Evolutionary conservation across 2,797 vertebrate genomes (phyloP).

Genomic region (Ctenosaura bakeri): DNA sequence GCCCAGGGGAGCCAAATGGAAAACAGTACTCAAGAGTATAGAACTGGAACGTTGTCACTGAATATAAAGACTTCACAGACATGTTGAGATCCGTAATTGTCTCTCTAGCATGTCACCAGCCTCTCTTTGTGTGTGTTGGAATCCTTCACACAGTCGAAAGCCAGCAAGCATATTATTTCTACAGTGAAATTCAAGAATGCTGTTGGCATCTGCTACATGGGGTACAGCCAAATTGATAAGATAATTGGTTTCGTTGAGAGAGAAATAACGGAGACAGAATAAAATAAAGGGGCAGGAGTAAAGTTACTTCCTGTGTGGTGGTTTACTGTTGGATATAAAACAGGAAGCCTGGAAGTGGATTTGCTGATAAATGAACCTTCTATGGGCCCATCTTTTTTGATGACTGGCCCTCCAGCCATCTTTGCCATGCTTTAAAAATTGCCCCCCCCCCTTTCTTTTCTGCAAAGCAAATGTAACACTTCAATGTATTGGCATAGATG

Average conservation of each 20-base stretch:
- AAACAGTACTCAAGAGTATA: not conserved
- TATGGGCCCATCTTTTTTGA: constrained; percentile 45
- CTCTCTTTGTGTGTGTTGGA: constrained; percentile 41
- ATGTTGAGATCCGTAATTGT: not conserved
- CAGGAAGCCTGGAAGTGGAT: constrained; percentile 31
- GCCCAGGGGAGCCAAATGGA: not conserved
- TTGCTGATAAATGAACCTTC: not conserved
- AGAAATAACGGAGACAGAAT: constrained; percentile 17
- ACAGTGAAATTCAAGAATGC: constrained; percentile 4
- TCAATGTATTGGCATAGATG: constrained; percentile 60
- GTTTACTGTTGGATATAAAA: not conserved
- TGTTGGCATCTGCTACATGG: constrained; percentile 34
- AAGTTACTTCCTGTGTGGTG: constrained; percentile 21
- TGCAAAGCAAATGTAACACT: not conserved
- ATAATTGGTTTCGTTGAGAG: constrained; percentile 39
- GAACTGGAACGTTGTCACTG: not conserved
- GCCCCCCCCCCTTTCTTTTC: not conserved
- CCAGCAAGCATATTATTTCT: constrained; percentile 49
- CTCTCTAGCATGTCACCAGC: constrained; percentile 1
- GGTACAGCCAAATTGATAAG: constrained; percentile 28
- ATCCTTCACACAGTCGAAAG: constrained; percentile 46
- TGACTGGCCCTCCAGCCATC: constrained; percentile 21
- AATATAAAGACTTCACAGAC: not conserved
- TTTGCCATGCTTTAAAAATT: constrained; percentile 1
- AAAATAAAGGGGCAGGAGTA: constrained; percentile 22